phyloP scores from a whole-genome alignment of 2,888 invertebrate genomes.

The Ganaspis brasiliensis region DNA sequence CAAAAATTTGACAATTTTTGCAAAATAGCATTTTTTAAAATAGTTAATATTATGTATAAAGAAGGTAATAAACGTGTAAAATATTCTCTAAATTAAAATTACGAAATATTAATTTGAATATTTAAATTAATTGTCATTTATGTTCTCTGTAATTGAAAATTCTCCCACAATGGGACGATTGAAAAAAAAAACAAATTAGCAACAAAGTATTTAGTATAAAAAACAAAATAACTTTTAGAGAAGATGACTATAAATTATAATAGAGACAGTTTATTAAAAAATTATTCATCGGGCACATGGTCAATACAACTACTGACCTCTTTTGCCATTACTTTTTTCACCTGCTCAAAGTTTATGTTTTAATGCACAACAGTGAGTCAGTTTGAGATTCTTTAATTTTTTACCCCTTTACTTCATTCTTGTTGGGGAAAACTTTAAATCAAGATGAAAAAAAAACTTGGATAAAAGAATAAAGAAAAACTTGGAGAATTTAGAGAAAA shows the following conservation, averaged over 20 bases:
- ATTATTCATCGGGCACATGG: constrained; percentile 17
- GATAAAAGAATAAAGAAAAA: background rate
- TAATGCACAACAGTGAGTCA: background rate
- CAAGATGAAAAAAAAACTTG: background rate
- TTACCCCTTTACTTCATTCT: background rate
- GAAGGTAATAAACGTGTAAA: too few relatives aligned
- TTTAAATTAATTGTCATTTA: background rate
- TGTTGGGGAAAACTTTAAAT: background rate
- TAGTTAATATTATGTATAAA: too few relatives aligned
- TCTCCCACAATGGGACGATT: background rate
- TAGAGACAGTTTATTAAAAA: background rate
- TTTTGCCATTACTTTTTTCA: background rate
- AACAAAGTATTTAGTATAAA: background rate
- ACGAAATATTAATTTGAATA: too few relatives aligned
- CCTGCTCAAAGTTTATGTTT: background rate
- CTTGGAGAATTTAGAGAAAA: background rate
- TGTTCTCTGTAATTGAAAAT: background rate
- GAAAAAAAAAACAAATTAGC: background rate
- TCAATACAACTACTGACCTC: constrained; percentile 21
- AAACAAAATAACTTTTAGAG: background rate
- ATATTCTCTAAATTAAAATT: too few relatives aligned
- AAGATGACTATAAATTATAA: constrained; percentile 9
- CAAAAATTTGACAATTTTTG: too few relatives aligned
- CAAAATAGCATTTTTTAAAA: too few relatives aligned
- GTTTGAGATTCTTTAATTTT: background rate